A percentile compares a stretch with the other conserved stretches of the same genome.
Evolutionary conservation across 2,113 vertebrate genomes (phyloP).

Genomic region (Elaphurus davidianus): DNA sequence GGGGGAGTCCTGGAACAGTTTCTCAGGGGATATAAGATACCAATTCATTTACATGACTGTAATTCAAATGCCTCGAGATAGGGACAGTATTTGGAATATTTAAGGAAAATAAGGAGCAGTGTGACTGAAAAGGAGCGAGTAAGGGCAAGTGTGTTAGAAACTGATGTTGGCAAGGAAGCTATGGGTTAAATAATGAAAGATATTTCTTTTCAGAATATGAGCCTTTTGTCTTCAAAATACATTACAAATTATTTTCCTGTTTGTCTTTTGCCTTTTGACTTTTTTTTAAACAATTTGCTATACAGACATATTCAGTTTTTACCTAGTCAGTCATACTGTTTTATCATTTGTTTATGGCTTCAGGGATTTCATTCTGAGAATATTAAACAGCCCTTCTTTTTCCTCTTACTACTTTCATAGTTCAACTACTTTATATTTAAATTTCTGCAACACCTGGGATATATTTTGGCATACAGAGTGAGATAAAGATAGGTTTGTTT

Average conservation of each 20-base stretch:
- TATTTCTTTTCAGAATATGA: not conserved
- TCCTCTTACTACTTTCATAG: not conserved
- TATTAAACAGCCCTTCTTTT: not conserved
- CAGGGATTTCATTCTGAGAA: not conserved
- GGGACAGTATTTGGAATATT: not conserved
- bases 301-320: not conserved
- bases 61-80: not conserved
- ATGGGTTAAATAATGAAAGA: not conserved
- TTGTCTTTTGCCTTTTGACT: not conserved
- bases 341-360: not conserved
- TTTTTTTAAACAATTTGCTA: not conserved
- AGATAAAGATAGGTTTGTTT: not conserved
- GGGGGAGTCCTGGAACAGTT: not conserved
- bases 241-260: not conserved
- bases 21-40: not conserved
- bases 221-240: not conserved
- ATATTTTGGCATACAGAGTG: not conserved
- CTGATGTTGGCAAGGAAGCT: not conserved
- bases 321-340: not conserved
- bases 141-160: not conserved
- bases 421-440: constrained; percentile 11
- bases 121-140: not conserved
- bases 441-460: not conserved
- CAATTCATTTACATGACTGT: not conserved
- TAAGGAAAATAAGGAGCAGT: not conserved